Evolutionary conservation across 2,113 vertebrate genomes (phyloP), one percentile per base, ranked within the genome.

Genomic region (Dipodomys merriami): DNA sequence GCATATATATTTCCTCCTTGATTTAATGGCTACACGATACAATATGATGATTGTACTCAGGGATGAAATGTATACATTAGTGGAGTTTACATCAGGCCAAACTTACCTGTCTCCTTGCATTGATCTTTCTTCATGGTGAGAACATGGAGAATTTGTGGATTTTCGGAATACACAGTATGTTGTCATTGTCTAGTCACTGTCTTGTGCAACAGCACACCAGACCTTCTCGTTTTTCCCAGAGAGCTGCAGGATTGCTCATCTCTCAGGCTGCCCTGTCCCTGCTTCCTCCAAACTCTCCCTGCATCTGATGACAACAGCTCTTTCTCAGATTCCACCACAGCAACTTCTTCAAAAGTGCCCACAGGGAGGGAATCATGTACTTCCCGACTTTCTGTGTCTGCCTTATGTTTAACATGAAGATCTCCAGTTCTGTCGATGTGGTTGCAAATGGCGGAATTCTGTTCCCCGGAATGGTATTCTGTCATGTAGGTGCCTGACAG

Each of bases 41-140:
- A 53, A 68, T 53, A 74, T 30, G 5, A 18, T 35, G 2, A 19
- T 7, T 6, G 7, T 80, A 12, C 4, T 23, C 11, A 73, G 4
- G 7, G 27, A 4, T 10, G 3, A 71, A 39, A 6, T 1, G 4
- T 7, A 25, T 12, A 20, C 49, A 0, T 27, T 1, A 53, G 0
- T 6, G 5, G 1, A 39, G 5, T 53, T 53, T 53, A 53, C 12
- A 6, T 12, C 29, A 29, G 33, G 27, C 60, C 3, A 44, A n/a
- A 57, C 62, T 57, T 4, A 44, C 7, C 16, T 44, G 16, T 18
- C n/a, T 27, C 20, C 15, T 85, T 49, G 33, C 35, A 35, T 6
- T 2, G 20, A 20, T n/a, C 65, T 23, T 46, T 79, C 35, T 62
- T 44, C 33, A 9, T 20, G 64, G 53, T 19, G 7, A 27, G 64